phyloP scores from a whole-genome alignment of 2,888 invertebrate species.

The Noctua pronuba region DNA sequence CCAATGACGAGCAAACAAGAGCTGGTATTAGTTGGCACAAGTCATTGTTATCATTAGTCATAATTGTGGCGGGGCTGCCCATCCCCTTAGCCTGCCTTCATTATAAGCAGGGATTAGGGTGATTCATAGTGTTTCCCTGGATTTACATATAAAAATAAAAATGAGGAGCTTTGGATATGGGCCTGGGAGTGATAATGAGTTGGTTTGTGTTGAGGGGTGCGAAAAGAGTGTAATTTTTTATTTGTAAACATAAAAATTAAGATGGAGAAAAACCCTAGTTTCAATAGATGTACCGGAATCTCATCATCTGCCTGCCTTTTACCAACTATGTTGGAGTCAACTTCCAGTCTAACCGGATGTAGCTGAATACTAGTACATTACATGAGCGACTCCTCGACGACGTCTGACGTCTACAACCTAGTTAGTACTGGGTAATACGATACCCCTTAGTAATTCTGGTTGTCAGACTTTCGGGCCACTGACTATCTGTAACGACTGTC shows the following conservation, averaged over 20 bases:
- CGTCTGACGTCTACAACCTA: too few species aligned
- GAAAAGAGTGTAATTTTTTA: not conserved
- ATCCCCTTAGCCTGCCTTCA: slow-evolving; percentile 33
- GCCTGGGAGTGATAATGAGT: not conserved
- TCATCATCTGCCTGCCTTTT: too few species aligned
- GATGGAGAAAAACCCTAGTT: not conserved
- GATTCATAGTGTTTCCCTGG: slow-evolving; percentile 47
- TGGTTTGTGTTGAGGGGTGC: not conserved
- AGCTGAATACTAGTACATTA: too few species aligned
- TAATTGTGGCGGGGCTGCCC: slow-evolving; percentile 36
- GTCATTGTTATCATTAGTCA: slow-evolving; percentile 55
- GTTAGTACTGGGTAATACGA: too few species aligned
- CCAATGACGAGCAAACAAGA: slow-evolving; percentile 25
- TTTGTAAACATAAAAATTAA: not conserved
- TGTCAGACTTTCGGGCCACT: too few species aligned
- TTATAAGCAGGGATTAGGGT: slow-evolving; percentile 38
- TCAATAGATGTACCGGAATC: not conserved
- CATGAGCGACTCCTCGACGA: too few species aligned
- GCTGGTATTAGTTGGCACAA: slow-evolving; percentile 25
- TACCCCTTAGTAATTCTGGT: too few species aligned
- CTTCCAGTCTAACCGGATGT: too few species aligned
- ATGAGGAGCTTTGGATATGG: slow-evolving; percentile 9
- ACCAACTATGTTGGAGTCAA: too few species aligned
- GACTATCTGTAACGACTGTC: too few species aligned
- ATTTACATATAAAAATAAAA: slow-evolving; percentile 37